Evolutionary conservation across 92 coral and sea anemone genomes (phyloP), one percentile per base, ranked within the genome.

Genomic region (Palythoa grandiflora): DNA sequence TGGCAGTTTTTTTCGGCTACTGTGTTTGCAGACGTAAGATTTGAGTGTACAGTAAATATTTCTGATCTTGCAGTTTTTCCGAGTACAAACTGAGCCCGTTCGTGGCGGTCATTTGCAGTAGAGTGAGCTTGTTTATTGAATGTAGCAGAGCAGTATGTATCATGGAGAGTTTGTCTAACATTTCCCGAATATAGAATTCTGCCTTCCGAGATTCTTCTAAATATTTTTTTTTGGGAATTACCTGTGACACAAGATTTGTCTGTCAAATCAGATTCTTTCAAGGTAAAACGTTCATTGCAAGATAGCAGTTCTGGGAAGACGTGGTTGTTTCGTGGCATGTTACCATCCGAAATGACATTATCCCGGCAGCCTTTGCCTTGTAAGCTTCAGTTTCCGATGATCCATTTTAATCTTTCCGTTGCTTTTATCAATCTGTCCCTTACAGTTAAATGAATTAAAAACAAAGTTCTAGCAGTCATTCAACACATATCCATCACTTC

Each of bases 311-410:
- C 5, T n/a, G 71, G 28, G 35, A 65, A 20, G 1, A 17, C 36
- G 35, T 20, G 11, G 71, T 65, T 65, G 9, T 3, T 17, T 65
- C 17, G 71, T 17, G 17, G 5, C 71, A 9, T 60, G 35, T 7
- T n/a, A 11, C 15, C 9, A 9, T 37, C 61, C 39, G 84, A 16
- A 3, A 3, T 37, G 35, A 3, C 21, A 9, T 59, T n/a, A 38
- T 39, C 19, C 1, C 38, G 9, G 20, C 84, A 73, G 7, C 39
- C 53, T 61, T 61, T 79, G 73, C n/a, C 44, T 68, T 37, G 57
- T 38, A 79, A 79, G 57, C 84, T 65, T 60, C n/a, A n/a, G n/a
- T n/a, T 65, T 61, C 73, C n/a, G 84, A 79, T 60, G 50, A 79
- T 61, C 84, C 73, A 60, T 59, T 2, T 20, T 75, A 75, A 75